Evolutionary conservation across 2,113 vertebrate genomes (phyloP).

Genomic region (Chionis minor): DNA sequence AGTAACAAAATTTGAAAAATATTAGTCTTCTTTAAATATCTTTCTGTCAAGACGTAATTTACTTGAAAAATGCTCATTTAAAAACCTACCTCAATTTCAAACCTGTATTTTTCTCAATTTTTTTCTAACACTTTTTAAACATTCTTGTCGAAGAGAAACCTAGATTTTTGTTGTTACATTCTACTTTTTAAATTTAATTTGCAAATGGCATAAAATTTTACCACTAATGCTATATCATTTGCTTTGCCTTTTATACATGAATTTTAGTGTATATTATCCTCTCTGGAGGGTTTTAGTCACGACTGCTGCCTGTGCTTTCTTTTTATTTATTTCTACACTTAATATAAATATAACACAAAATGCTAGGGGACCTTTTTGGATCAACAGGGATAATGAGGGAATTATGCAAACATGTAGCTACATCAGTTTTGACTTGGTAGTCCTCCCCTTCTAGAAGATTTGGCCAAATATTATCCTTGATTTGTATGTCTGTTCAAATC

Average conservation of each 20-base stretch:
- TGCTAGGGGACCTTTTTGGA: neutral
- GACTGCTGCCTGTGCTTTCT: neutral
- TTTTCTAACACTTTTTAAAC: neutral
- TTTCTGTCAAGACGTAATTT: neutral
- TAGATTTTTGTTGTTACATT: neutral
- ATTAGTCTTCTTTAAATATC: neutral
- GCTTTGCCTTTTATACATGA: neutral
- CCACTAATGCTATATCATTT: neutral
- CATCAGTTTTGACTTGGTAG: neutral
- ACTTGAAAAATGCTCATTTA: neutral
- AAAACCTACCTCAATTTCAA: neutral
- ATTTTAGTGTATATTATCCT: neutral
- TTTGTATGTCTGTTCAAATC: neutral
- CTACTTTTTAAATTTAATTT: neutral
- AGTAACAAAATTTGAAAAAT: neutral
- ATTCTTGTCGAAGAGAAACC: neutral
- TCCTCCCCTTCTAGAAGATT: neutral
- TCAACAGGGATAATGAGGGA: neutral
- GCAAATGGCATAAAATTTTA: neutral
- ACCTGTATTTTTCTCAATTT: neutral
- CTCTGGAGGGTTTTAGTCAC: neutral
- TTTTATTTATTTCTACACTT: constrained; percentile 22
- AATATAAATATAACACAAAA: neutral
- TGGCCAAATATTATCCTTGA: neutral
- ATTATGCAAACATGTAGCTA: neutral